Conservation (phyloP, 2,797 vertebrate species). For the Tokudaia tokunoshimensis region DNA sequence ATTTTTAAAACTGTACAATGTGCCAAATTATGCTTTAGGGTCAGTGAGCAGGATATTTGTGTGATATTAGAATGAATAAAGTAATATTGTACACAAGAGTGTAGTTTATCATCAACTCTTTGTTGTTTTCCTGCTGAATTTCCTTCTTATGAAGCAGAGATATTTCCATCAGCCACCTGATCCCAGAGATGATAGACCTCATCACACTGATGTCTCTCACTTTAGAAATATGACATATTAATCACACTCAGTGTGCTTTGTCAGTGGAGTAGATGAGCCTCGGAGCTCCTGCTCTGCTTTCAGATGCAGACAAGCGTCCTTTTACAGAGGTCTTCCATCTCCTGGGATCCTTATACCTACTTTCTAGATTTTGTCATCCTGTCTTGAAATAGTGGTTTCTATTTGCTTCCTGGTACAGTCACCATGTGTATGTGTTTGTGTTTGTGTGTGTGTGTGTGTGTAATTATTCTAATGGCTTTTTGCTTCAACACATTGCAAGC, state of each 20-base stretch:
- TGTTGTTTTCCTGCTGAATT: not conserved
- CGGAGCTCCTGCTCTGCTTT: not conserved
- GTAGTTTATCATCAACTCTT: not conserved
- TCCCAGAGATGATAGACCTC: not conserved
- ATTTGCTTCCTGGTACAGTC: not conserved
- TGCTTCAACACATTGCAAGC: not conserved
- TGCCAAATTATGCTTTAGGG: not conserved
- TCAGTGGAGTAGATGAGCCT: not conserved
- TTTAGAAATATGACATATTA: not conserved
- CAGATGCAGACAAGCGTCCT: not conserved
- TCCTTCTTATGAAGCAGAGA: not conserved
- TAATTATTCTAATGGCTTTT: not conserved
- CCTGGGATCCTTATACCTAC: accelerated
- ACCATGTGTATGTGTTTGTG: not conserved
- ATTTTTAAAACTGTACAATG: not conserved
- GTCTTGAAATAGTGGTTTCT: not conserved
- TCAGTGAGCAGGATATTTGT: not conserved
- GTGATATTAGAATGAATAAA: not conserved
- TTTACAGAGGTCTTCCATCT: not conserved
- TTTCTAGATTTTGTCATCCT: not conserved
- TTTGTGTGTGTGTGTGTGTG: not conserved
- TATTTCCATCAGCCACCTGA: not conserved
- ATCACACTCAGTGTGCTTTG: not conserved
- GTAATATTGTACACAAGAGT: not conserved
- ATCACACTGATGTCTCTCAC: not conserved